A percentile compares a stretch with the other conserved stretches of the same genome.
These are phyloP conservation scores for Rotaria socialis DNA, from an alignment of 2,888 invertebrate species.

Conservation along the genomic window DNA sequence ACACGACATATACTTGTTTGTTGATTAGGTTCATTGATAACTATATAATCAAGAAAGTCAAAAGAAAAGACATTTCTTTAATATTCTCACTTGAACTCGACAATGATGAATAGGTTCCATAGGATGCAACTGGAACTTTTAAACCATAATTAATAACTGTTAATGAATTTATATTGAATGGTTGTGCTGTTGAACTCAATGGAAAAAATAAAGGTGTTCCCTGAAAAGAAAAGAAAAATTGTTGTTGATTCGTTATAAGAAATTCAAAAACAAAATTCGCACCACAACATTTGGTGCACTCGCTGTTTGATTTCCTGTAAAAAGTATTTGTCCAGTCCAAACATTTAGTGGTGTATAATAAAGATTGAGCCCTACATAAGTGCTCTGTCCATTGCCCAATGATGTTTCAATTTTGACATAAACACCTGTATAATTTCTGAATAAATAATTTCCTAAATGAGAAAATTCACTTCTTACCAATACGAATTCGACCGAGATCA, in stretches of 20 bases:
- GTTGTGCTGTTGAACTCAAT: background rate
- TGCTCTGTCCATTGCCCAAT: background rate
- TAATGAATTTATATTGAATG: background rate
- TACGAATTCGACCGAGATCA: slow-evolving; percentile 35
- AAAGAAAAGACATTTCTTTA: background rate
- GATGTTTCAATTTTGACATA: background rate
- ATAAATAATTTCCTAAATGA: background rate
- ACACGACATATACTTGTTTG: background rate
- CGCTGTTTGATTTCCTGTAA: background rate
- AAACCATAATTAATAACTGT: slow-evolving; percentile 3
- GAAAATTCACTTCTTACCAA: slow-evolving; percentile 34
- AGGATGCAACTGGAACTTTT: background rate
- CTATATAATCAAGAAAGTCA: background rate
- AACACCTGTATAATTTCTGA: background rate
- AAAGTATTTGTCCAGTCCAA: slow-evolving; percentile 28
- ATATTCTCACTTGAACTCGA: background rate
- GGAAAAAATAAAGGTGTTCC: background rate
- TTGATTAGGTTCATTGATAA: background rate
- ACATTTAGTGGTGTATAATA: background rate
- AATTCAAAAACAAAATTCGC: background rate
- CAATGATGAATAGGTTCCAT: slow-evolving; percentile 9
- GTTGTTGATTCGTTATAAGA: background rate
- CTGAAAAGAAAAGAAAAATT: background rate
- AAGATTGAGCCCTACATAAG: background rate
- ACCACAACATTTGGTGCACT: background rate